A percentile compares a stretch with the other conserved stretches of the same genome.
phyloP scores from a whole-genome alignment of 2,113 vertebrate species.

The Ictalurus punctatus region DNA sequence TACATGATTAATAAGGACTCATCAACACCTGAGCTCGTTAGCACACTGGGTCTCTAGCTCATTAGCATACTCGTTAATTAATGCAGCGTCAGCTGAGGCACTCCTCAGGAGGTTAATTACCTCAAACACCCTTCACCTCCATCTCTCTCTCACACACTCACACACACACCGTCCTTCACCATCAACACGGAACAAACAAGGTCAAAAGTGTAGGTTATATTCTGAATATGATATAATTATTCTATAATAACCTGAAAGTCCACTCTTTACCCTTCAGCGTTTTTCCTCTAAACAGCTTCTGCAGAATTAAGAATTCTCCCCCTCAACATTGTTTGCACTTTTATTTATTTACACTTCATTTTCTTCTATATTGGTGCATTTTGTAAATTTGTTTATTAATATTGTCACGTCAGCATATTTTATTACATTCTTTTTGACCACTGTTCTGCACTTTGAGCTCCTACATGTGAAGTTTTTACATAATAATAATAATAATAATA shows the following conservation, averaged over 20 bases:
- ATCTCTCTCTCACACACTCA: neutral
- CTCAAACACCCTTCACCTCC: neutral
- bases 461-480: neutral
- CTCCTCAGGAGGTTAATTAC: neutral
- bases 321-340: too few relatives aligned
- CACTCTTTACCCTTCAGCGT: neutral
- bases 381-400: too few relatives aligned
- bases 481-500: neutral
- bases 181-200: neutral
- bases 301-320: too few relatives aligned
- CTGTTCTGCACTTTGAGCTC: too few relatives aligned
- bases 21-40: slow-evolving; percentile 39
- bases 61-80: neutral
- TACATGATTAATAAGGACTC: neutral
- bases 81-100: neutral
- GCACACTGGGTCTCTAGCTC: neutral
- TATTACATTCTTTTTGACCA: too few relatives aligned
- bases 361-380: too few relatives aligned
- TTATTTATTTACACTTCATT: too few relatives aligned
- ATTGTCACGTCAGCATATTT: too few relatives aligned
- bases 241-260: neutral
- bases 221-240: neutral
- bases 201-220: too few relatives aligned
- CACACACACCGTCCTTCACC: neutral
- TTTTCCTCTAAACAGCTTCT: neutral